phyloP scores from a whole-genome alignment of 2,797 vertebrate genomes.

The Malacoraja senta region DNA sequence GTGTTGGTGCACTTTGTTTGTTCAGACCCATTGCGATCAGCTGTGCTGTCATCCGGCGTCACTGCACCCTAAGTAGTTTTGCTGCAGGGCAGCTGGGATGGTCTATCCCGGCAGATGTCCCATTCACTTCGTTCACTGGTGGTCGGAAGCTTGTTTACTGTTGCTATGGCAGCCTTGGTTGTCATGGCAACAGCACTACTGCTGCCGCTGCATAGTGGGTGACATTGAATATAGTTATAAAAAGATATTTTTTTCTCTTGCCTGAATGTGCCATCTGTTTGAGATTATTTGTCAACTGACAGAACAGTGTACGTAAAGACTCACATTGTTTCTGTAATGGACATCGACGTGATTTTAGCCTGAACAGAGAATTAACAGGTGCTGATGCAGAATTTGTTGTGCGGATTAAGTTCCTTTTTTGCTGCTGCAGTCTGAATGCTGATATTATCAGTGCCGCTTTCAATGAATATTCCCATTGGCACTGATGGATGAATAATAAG shows the following conservation, averaged over 20 bases:
- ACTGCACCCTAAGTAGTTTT: conserved; percentile 55
- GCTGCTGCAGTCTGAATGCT: conserved; percentile 20
- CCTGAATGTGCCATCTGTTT: conserved; percentile 68
- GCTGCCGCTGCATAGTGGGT: conserved; percentile 54
- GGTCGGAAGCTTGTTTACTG: conserved; percentile 65
- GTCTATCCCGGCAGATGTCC: conserved; percentile 69
- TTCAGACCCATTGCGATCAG: conserved; percentile 55
- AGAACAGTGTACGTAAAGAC: conserved; percentile 46
- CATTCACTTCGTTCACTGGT: conserved; percentile 65
- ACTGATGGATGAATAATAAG: conserved; percentile 7
- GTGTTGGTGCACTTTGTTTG: conserved; percentile 63
- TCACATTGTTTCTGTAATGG: neutral
- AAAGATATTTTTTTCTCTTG: conserved; percentile 59
- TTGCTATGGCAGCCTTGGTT: conserved; percentile 66
- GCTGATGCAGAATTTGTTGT: conserved; percentile 53
- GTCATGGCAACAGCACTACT: conserved; percentile 60
- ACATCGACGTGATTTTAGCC: neutral
- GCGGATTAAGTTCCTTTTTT: conserved; percentile 46
- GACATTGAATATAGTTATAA: conserved; percentile 66
- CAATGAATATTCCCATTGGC: neutral
- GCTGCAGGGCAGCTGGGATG: conserved; percentile 60
- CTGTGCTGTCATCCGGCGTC: conserved; percentile 55
- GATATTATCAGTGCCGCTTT: conserved; percentile 1
- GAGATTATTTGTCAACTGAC: conserved; percentile 48
- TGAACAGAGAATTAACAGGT: conserved; percentile 40